These are phyloP conservation scores for Yponomeuta cagnagella DNA, from an alignment of 2,888 invertebrate genomes.

Conservation along the genomic window DNA sequence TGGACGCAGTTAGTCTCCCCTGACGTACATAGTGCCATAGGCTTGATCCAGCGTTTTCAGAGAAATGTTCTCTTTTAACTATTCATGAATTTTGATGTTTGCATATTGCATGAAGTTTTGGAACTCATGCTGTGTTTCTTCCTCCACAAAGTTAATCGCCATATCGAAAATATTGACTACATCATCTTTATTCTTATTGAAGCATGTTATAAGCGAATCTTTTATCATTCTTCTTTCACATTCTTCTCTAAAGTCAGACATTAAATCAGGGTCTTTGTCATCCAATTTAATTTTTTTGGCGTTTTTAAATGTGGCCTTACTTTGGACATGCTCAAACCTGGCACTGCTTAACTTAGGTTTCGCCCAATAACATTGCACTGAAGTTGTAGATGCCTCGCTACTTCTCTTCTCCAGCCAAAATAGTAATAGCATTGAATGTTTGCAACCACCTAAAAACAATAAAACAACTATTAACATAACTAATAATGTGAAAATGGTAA, in stretches of 20 bases:
- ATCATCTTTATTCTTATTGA: background rate
- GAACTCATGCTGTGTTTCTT: too few species aligned
- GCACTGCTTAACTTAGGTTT: constrained; percentile 5
- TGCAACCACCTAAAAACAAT: constrained; percentile 1
- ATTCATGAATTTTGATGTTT: too few species aligned
- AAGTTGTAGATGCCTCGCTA: constrained; percentile 6
- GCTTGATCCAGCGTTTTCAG: too few species aligned
- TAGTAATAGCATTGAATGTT: constrained; percentile 6
- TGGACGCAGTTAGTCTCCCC: constrained; percentile 16
- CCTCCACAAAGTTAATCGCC: too few species aligned
- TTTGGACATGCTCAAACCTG: background rate
- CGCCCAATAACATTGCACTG: constrained; percentile 9
- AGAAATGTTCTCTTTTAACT: too few species aligned
- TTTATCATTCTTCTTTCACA: background rate
- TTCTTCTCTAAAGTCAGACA: background rate
- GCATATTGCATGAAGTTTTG: too few species aligned
- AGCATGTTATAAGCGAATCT: background rate
- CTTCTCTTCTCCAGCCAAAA: constrained; percentile 10
- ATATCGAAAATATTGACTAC: background rate
- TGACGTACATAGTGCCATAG: constrained; percentile 12
- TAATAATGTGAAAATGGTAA: too few species aligned
- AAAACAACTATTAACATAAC: too few species aligned
- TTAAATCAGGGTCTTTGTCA: background rate
- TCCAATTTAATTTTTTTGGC: background rate
- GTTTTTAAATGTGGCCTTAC: background rate